Conservation (phyloP, 2,888 invertebrate species). For the Hipparchia semele region DNA sequence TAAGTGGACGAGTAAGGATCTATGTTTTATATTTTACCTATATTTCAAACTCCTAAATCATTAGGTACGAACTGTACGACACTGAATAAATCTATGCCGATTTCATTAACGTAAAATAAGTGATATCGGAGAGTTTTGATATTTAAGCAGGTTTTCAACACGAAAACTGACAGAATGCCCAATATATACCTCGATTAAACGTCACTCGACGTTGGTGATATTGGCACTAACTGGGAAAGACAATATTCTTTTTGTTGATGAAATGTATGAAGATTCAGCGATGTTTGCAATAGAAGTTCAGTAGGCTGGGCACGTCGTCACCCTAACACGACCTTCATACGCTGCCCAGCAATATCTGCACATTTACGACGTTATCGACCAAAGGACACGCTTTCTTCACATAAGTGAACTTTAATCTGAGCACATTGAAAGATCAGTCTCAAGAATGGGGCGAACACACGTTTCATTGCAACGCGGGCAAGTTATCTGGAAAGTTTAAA, state of each 20-base stretch:
- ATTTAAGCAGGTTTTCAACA: too few species aligned
- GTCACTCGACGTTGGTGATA: too few species aligned
- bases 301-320: constrained; percentile 70
- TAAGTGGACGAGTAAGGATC: too few species aligned
- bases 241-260: constrained; percentile 20
- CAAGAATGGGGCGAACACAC: constrained; percentile 70
- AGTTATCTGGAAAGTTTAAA: constrained; percentile 6
- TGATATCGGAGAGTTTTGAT: too few species aligned
- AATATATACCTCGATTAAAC: too few species aligned
- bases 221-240: neutral
- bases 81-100: too few species aligned
- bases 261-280: constrained; percentile 48
- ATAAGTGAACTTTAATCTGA: constrained; percentile 79
- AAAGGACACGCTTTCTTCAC: constrained; percentile 57
- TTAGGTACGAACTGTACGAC: too few species aligned
- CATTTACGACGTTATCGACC: constrained; percentile 75
- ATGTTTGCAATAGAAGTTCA: constrained; percentile 50
- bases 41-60: too few species aligned
- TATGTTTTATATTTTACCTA: too few species aligned
- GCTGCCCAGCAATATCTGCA: constrained; percentile 76
- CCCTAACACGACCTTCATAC: constrained; percentile 74
- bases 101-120: too few species aligned
- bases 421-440: constrained; percentile 77
- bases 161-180: too few species aligned
- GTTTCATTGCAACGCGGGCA: constrained; percentile 67